These are phyloP conservation scores for Neomonachus schauinslandi DNA, from an alignment of 2,113 vertebrate species.

Conservation along the genomic window DNA sequence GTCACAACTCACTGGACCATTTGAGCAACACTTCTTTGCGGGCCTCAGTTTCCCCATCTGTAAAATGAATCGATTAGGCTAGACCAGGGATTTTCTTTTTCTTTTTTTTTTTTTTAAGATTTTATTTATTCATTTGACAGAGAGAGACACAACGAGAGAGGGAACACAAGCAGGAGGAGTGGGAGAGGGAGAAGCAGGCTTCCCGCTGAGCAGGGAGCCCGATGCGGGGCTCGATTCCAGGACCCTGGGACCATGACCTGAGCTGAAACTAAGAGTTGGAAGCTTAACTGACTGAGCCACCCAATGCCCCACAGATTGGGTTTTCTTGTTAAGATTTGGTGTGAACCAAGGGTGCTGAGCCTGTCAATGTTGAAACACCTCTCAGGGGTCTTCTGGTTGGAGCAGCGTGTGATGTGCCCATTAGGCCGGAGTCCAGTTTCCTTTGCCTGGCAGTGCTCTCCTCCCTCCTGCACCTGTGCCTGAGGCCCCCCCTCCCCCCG, in stretches of 20 bases:
- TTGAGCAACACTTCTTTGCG: not conserved
- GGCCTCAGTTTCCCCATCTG: conserved; percentile 13
- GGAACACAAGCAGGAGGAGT: too few relatives aligned
- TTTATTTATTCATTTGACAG: too few relatives aligned
- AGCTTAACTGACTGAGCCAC: not conserved
- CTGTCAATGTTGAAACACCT: not conserved
- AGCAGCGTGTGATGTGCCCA: not conserved
- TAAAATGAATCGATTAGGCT: not conserved
- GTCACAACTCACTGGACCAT: not conserved
- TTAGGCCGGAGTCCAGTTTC: not conserved
- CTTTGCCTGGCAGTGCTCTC: rapidly evolving
- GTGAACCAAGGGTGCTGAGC: conserved; percentile 4
- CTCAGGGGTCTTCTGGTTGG: not conserved
- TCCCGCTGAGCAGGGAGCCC: not conserved
- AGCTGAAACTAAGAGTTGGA: not conserved
- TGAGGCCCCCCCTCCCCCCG: rapidly evolving
- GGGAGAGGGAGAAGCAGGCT: not conserved
- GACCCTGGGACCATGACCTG: not conserved
- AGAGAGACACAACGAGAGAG: too few relatives aligned
- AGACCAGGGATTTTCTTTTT: not conserved
- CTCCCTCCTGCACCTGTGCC: rapidly evolving
- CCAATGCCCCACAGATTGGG: not conserved
- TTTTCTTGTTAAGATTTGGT: not conserved
- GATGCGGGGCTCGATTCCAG: rapidly evolving
- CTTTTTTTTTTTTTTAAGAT: too few relatives aligned